Percentiles rank a stretch among this genome's conserved stretches.
These are phyloP conservation scores for Lagria hirta DNA, from an alignment of 2,888 invertebrate genomes.

Conservation along the genomic window DNA sequence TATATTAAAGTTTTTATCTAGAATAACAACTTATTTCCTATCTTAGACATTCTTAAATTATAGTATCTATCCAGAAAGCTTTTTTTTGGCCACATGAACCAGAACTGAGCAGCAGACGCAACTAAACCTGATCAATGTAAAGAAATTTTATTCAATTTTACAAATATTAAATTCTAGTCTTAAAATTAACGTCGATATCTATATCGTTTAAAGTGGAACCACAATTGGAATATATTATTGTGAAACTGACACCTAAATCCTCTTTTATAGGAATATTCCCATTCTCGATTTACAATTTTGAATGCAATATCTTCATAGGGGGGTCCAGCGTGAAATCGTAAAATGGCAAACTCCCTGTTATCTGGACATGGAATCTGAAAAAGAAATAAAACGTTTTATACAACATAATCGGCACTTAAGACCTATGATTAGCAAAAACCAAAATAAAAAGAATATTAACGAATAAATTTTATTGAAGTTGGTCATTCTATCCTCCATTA, in stretches of 20 bases:
- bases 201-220: constrained; percentile 99
- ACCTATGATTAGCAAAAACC: background rate
- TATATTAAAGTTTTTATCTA: no score
- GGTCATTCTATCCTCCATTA: no score
- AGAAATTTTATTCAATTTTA: no score
- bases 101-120: no score
- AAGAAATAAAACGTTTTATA: constrained; percentile 12
- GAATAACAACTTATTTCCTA: no score
- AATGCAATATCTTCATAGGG: constrained; percentile 99
- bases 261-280: constrained; percentile 98
- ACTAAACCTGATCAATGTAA: no score
- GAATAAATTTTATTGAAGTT: no score
- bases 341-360: constrained; percentile 91
- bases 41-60: no score
- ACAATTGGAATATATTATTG: constrained; percentile 98
- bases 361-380: constrained; percentile 85
- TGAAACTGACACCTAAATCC: constrained; percentile 99
- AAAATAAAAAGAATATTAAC: background rate
- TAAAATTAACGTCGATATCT: constrained; percentile 76
- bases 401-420: background rate
- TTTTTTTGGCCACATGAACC: no score
- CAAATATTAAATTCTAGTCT: no score
- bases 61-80: no score
- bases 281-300: constrained; percentile 98
- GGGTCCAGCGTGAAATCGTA: constrained; percentile 96